Percentiles rank a stretch among this genome's conserved stretches.
Evolutionary conservation across 1,140 invertebrate species (phyloP).

Genomic region (Bombus vancouverensis): DNA sequence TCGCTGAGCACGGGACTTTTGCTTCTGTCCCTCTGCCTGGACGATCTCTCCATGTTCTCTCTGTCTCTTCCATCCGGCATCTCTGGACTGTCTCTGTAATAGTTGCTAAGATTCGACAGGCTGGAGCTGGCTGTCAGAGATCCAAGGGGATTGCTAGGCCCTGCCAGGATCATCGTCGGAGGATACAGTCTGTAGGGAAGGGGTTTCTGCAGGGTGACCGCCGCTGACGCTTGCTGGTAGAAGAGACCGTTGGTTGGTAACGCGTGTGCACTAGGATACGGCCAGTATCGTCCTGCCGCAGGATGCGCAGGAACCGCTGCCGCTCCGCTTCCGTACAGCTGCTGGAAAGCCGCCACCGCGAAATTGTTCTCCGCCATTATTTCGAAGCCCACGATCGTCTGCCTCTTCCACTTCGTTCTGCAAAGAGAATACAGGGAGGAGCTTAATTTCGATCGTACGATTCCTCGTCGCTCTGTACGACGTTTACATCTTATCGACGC

Average conservation of each 20-base stretch:
- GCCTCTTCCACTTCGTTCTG: conserved; percentile 99
- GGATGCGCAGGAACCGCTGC: conserved; percentile 82
- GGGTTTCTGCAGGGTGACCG: conserved; percentile 93
- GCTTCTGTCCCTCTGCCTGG: conserved; percentile 56
- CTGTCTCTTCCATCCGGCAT: conserved; percentile 77
- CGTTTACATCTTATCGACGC: neutral
- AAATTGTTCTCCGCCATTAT: conserved; percentile 98
- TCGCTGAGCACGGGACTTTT: conserved; percentile 53
- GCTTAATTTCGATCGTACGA: neutral
- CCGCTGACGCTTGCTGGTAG: conserved; percentile 88
- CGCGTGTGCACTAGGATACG: conserved; percentile 84
- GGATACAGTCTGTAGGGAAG: conserved; percentile 91
- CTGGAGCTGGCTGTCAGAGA: conserved; percentile 84
- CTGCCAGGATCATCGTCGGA: conserved; percentile 85
- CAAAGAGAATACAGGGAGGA: conserved; percentile 76
- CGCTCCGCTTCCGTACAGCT: conserved; percentile 89
- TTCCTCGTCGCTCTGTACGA: neutral
- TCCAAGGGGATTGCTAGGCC: conserved; percentile 84
- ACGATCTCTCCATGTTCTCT: conserved; percentile 51
- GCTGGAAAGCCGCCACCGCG: conserved; percentile 97
- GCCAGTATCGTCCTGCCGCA: conserved; percentile 85
- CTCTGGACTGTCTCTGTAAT: conserved; percentile 84
- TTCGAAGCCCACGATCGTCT: conserved; percentile 98
- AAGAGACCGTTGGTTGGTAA: conserved; percentile 89
- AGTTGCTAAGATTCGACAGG: conserved; percentile 85